Conservation (phyloP, 2,797 vertebrate genomes). For the Pseudocheirus occidentalis region DNA sequence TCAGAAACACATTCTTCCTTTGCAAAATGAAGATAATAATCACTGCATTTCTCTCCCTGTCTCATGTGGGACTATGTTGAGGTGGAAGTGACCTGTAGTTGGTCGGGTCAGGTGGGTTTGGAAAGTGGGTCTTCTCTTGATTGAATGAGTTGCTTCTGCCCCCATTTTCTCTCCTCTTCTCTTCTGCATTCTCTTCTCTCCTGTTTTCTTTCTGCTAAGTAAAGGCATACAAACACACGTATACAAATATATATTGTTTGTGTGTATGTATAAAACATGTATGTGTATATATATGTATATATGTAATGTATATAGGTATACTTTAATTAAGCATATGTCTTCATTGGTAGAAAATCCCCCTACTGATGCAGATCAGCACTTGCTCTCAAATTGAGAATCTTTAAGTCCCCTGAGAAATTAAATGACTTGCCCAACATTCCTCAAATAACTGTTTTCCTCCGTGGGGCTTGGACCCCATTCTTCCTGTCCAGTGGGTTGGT, state of each 20-base stretch:
- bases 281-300: too few relatives aligned
- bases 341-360: too few relatives aligned
- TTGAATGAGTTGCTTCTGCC: not conserved
- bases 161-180: not conserved
- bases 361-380: too few relatives aligned
- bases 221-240: not conserved
- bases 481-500: not conserved
- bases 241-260: too few relatives aligned
- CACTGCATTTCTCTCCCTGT: not conserved
- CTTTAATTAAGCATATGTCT: too few relatives aligned
- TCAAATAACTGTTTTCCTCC: not conserved
- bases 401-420: too few relatives aligned
- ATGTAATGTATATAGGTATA: too few relatives aligned
- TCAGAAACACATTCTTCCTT: not conserved
- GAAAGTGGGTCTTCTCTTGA: not conserved
- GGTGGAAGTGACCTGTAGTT: not conserved
- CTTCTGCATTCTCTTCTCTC: not conserved
- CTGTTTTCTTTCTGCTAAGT: not conserved
- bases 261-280: too few relatives aligned
- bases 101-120: not conserved
- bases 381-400: too few relatives aligned
- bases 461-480: not conserved
- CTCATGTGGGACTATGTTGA: not conserved
- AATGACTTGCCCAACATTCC: not conserved
- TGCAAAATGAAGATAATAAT: not conserved